Evolutionary conservation across 1,140 invertebrate genomes (phyloP).

Genomic region (Diorhabda carinulata): DNA sequence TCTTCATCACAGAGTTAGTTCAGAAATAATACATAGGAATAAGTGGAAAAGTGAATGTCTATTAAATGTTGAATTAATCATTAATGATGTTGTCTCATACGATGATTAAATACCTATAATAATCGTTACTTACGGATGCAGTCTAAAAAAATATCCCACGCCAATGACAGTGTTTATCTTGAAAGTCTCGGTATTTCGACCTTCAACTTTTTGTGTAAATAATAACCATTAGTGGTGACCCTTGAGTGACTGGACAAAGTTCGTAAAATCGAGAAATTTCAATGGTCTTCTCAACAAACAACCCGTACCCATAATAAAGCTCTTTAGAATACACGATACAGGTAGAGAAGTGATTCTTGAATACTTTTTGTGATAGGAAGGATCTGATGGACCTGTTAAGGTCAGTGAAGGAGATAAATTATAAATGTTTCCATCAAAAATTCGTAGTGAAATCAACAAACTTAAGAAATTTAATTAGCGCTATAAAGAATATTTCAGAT

Average conservation of each 20-base stretch:
- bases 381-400: not conserved
- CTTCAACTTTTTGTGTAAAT: slow-evolving; percentile 18
- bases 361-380: not conserved
- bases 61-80: too few relatives aligned
- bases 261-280: slow-evolving; percentile 9
- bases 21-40: too few relatives aligned
- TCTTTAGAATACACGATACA: slow-evolving; percentile 1
- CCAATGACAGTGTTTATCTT: not conserved
- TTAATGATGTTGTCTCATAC: too few relatives aligned
- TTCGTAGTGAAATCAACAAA: too few relatives aligned
- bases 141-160: not conserved
- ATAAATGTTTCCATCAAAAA: too few relatives aligned
- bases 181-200: slow-evolving; percentile 3
- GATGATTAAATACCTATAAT: too few relatives aligned
- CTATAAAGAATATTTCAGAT: too few relatives aligned
- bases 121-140: too few relatives aligned
- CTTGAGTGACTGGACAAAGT: slow-evolving; percentile 13
- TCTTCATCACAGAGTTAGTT: too few relatives aligned
- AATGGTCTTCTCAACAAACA: slow-evolving; percentile 2
- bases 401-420: not conserved
- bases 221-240: slow-evolving; percentile 15
- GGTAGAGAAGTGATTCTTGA: slow-evolving; percentile 9
- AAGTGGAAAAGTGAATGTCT: too few relatives aligned
- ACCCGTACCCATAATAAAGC: slow-evolving; percentile 7
- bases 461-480: too few relatives aligned